These are phyloP conservation scores for Masnerella sp. DNA, from an alignment of 2,888 invertebrate species.

Conservation along the genomic window DNA sequence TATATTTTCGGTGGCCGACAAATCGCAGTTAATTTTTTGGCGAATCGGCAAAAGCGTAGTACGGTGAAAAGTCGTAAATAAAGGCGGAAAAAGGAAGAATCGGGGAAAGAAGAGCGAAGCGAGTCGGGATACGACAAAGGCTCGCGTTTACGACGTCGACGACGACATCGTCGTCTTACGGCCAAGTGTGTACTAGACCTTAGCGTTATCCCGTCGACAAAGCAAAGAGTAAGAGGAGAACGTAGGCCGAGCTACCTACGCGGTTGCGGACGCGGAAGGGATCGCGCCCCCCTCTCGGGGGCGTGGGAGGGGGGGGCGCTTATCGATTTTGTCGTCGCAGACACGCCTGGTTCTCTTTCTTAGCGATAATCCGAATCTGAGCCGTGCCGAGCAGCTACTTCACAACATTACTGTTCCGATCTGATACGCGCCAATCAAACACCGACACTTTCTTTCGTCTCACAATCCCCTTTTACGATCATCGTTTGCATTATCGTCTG, in stretches of 20 bases:
- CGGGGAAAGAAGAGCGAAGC: background rate
- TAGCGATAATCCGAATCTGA: constrained; percentile 72
- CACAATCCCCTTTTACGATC: constrained; percentile 16
- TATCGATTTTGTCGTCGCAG: constrained; percentile 71
- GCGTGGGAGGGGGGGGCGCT: constrained; percentile 60
- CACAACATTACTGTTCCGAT: constrained; percentile 30
- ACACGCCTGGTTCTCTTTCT: constrained; percentile 70
- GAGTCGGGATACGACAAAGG: constrained; percentile 29
- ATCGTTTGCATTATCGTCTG: background rate
- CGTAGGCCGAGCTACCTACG: constrained; percentile 34
- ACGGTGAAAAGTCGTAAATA: constrained; percentile 12
- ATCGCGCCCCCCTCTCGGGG: too few relatives aligned
- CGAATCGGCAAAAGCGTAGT: constrained; percentile 8
- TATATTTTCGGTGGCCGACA: background rate
- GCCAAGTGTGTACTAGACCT: constrained; percentile 50
- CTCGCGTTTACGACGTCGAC: constrained; percentile 25
- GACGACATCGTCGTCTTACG: constrained; percentile 36
- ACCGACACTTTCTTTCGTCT: background rate
- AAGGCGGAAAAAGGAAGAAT: constrained; percentile 1
- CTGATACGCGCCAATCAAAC: constrained; percentile 3
- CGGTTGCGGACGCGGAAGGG: constrained; percentile 43
- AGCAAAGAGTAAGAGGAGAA: constrained; percentile 57
- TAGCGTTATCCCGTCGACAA: constrained; percentile 53
- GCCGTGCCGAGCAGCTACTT: constrained; percentile 46
- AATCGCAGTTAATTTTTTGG: constrained; percentile 11